Evolutionary conservation across 2,888 invertebrate genomes (phyloP).

Genomic region (Girardia tigrina): DNA sequence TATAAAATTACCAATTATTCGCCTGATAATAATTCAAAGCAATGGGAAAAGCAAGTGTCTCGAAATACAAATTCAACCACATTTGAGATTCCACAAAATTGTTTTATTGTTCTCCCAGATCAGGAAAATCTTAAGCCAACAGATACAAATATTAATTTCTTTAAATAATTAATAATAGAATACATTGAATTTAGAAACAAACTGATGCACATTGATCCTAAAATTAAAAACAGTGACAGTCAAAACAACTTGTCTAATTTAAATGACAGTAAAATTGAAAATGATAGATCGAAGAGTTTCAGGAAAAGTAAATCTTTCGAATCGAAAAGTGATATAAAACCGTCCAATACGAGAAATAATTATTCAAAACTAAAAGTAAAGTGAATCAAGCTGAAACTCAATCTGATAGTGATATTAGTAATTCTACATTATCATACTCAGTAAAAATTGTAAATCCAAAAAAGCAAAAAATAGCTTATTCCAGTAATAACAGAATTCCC

Average conservation of each 20-base stretch:
- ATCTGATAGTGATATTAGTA: constrained; percentile 1
- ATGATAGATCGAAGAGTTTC: neutral
- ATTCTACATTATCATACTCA: neutral
- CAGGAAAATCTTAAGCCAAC: neutral
- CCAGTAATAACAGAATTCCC: neutral
- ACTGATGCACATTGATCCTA: constrained; percentile 21
- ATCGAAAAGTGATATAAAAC: neutral
- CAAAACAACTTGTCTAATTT: neutral
- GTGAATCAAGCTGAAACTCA: neutral
- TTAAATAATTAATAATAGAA: constrained; percentile 4
- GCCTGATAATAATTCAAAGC: neutral
- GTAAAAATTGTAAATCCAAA: neutral
- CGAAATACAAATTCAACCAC: neutral
- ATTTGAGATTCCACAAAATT: neutral
- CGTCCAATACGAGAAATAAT: neutral
- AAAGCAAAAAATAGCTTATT: neutral
- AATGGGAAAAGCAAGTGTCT: neutral
- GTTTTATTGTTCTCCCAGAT: neutral
- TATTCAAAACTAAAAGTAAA: neutral
- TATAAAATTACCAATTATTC: constrained; percentile 13
- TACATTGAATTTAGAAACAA: constrained; percentile 18
- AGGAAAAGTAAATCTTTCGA: neutral
- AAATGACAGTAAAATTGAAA: neutral
- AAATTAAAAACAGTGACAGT: neutral
- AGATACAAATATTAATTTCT: neutral